These are phyloP conservation scores for Steinernema scapterisci DNA, from an alignment of 2,888 invertebrate genomes.

Conservation along the genomic window DNA sequence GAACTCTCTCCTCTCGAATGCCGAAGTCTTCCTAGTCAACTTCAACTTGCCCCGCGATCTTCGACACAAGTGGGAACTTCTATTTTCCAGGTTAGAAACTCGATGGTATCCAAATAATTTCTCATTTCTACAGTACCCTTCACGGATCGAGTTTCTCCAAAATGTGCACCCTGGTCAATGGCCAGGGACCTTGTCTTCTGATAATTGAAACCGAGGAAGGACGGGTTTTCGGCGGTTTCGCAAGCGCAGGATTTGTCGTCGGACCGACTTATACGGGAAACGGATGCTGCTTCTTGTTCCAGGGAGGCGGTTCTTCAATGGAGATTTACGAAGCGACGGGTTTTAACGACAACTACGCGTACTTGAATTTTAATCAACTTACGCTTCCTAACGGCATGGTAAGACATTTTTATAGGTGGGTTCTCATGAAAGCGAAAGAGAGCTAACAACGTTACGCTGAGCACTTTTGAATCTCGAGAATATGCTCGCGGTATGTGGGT, in stretches of 20 bases:
- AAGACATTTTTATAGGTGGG: background rate
- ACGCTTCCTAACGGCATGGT: constrained; percentile 89
- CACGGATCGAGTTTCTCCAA: constrained; percentile 56
- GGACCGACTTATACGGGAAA: constrained; percentile 68
- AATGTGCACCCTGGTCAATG: constrained; percentile 41
- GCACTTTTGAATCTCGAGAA: too few species aligned
- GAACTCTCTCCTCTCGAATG: constrained; percentile 17
- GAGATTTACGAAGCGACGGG: constrained; percentile 79
- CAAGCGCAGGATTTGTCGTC: constrained; percentile 68
- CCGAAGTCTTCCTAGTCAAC: constrained; percentile 41
- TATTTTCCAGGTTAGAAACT: constrained; percentile 41
- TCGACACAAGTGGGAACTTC: constrained; percentile 49
- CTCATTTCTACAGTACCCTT: too few species aligned
- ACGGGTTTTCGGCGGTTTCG: constrained; percentile 87
- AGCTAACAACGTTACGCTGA: too few species aligned
- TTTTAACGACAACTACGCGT: constrained; percentile 88
- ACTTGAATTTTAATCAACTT: constrained; percentile 87
- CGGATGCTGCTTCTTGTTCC: constrained; percentile 82
- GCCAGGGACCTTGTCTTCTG: constrained; percentile 74
- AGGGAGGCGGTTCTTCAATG: constrained; percentile 78
- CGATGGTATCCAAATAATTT: too few species aligned
- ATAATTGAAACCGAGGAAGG: constrained; percentile 78
- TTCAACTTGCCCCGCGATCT: constrained; percentile 49
- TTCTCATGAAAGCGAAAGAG: background rate
- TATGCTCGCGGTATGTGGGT: too few species aligned